Evolutionary conservation across 2,113 vertebrate genomes (phyloP).

Genomic region (Bothrops jararaca): DNA sequence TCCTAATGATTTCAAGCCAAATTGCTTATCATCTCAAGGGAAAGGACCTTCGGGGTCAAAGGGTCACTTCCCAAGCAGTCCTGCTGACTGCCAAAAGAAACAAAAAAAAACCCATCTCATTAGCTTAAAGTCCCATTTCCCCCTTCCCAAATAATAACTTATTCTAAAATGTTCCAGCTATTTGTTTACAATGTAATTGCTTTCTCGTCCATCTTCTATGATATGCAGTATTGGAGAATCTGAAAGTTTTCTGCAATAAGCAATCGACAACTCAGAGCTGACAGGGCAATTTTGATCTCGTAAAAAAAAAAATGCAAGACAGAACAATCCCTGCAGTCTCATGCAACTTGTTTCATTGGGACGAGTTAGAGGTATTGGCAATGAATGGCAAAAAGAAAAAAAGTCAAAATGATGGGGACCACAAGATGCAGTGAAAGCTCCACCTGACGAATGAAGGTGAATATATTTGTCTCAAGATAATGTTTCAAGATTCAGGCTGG

Average conservation of each 20-base stretch:
- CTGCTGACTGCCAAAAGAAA: neutral
- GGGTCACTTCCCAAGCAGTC: conserved; percentile 25
- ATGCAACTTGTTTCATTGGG: neutral
- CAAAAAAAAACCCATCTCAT: neutral
- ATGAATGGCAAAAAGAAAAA: neutral
- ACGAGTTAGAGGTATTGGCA: neutral
- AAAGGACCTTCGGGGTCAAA: conserved; percentile 22
- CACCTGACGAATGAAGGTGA: neutral
- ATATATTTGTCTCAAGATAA: neutral
- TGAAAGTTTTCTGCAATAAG: neutral
- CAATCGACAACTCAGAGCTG: neutral
- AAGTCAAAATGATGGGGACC: neutral
- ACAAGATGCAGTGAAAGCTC: neutral
- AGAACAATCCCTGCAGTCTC: neutral
- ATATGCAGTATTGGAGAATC: neutral
- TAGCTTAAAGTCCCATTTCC: neutral
- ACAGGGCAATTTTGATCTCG: neutral
- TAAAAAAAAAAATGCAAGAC: neutral
- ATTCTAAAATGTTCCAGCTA: neutral
- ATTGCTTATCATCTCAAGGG: neutral
- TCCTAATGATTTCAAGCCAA: conserved; percentile 25
- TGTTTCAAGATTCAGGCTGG: neutral
- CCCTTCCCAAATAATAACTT: conserved; percentile 12
- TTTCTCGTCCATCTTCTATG: neutral
- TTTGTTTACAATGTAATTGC: neutral